Evolutionary conservation across 1,140 invertebrate genomes (phyloP), one percentile per base, ranked within the genome.

Genomic region (Euwallacea fornicatus): DNA sequence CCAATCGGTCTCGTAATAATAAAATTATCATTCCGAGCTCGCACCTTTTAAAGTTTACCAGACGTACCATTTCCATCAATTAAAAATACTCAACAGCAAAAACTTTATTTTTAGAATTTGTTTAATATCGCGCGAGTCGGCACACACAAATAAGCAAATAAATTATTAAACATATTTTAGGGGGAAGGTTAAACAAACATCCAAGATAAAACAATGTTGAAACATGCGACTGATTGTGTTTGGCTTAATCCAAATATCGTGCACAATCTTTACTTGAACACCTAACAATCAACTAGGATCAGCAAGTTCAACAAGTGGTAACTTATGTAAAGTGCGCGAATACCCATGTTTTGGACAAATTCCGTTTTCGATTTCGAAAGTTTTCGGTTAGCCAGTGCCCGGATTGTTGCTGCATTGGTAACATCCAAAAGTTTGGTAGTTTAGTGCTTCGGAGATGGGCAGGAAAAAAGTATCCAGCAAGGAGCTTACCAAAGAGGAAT

Each of bases 111-210:
- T 68, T 68, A 68, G 46, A 60, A 56, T 68, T 68, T 59, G 56
- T 59, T 68, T 60, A 68, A 68, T 50, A 42, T 50, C 42, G 56
- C 66, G 21, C 21, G 13, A 64, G 13, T 42, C 42, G 41, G 6
- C 42, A 68, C 50, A 21, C 42, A 47, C 56, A 60, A 54, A 54
- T 11, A 9, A 63, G 50, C 63, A 60, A 41, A 68, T 60, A 10
- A 43, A 42, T 59, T 13, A 55, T 44, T 70, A 62, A 63, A 70
- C 15, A 63, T 70, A 59, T 70, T 70, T 61, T 71, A 50, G 61
- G 65, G 68, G 69, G 69, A 71, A 74, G 69, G 73, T 74, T 74
- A 74, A 63, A 54, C 69, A 71, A 74, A 74, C 69, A 74, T 58
- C 41, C 11, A 54, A 74, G 73, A 74, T 74, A 74, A 72, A 66